phyloP scores from a whole-genome alignment of 2,888 invertebrate species.

The Calliopum simillimum region DNA sequence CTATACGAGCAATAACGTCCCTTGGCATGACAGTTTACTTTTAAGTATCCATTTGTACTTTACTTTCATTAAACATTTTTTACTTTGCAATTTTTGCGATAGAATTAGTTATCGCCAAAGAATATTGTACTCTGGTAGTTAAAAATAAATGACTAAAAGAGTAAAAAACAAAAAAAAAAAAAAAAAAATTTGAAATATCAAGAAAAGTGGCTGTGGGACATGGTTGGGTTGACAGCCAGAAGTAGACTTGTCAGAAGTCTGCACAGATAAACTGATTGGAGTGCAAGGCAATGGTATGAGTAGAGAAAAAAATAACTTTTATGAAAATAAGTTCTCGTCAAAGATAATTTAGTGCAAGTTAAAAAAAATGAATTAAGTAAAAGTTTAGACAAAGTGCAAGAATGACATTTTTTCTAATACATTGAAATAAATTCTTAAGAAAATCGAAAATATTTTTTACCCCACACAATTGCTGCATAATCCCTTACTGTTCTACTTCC shows the following conservation, averaged over 20 bases:
- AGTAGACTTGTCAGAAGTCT: not conserved
- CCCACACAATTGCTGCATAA: too few relatives aligned
- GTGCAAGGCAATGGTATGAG: not conserved
- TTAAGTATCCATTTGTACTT: conserved; percentile 1
- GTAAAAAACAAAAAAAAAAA: not conserved
- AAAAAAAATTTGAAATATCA: too few relatives aligned
- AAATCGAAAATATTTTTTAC: too few relatives aligned
- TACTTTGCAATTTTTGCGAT: conserved; percentile 10
- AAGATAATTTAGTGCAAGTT: conserved; percentile 2
- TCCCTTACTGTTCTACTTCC: too few relatives aligned
- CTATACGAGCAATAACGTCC: too few relatives aligned
- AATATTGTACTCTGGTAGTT: not conserved
- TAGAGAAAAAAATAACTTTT: not conserved
- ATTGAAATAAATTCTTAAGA: too few relatives aligned
- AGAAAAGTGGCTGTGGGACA: not conserved
- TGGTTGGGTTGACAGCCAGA: not conserved
- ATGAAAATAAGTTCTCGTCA: conserved; percentile 6
- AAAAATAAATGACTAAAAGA: not conserved
- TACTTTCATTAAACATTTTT: not conserved
- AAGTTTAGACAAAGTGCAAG: not conserved
- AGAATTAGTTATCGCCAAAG: conserved; percentile 30
- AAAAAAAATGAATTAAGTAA: not conserved
- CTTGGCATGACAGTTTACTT: too few relatives aligned
- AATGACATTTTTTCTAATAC: too few relatives aligned
- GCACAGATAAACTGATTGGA: not conserved